phyloP scores from a whole-genome alignment of 2,888 invertebrate species.

The Drepana falcataria region DNA sequence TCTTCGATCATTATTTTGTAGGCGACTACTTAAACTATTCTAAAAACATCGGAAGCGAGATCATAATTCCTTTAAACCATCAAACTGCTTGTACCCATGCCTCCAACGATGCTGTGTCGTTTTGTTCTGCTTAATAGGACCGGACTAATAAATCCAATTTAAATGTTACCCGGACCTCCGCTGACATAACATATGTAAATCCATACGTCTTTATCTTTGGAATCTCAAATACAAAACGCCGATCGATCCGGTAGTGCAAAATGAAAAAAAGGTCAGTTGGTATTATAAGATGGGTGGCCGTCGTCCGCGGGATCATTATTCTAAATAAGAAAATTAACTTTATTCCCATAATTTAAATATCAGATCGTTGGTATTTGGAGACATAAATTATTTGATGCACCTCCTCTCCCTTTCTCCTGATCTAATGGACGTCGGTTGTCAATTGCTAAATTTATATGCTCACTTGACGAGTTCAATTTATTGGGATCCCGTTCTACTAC shows the following conservation, averaged over 20 bases:
- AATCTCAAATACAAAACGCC: constrained; percentile 68
- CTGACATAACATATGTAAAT: constrained; percentile 78
- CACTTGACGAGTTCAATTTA: constrained; percentile 65
- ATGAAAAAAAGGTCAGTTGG: constrained; percentile 59
- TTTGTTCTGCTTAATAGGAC: constrained; percentile 50
- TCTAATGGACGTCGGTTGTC: constrained; percentile 57
- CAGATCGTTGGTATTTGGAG: constrained; percentile 24
- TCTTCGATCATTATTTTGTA: no score
- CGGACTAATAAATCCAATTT: constrained; percentile 77
- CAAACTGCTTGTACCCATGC: constrained; percentile 21
- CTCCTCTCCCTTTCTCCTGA: constrained; percentile 33
- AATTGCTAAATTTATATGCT: constrained; percentile 62
- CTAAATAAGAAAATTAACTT: constrained; percentile 76
- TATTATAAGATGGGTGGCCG: constrained; percentile 72
- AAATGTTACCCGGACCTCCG: constrained; percentile 68
- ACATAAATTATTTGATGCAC: constrained; percentile 26
- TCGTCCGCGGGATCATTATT: constrained; percentile 66
- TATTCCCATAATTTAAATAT: constrained; percentile 77
- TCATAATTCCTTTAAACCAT: neutral
- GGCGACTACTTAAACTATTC: no score
- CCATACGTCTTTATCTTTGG: constrained; percentile 75
- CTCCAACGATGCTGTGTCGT: constrained; percentile 66
- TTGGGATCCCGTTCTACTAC: constrained; percentile 34
- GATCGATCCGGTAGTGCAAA: constrained; percentile 57
- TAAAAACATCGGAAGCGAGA: no score